Base-by-base conservation (phyloP, 2,797 vertebrate species). In the Sebastiscus albofasciatus region DNA sequence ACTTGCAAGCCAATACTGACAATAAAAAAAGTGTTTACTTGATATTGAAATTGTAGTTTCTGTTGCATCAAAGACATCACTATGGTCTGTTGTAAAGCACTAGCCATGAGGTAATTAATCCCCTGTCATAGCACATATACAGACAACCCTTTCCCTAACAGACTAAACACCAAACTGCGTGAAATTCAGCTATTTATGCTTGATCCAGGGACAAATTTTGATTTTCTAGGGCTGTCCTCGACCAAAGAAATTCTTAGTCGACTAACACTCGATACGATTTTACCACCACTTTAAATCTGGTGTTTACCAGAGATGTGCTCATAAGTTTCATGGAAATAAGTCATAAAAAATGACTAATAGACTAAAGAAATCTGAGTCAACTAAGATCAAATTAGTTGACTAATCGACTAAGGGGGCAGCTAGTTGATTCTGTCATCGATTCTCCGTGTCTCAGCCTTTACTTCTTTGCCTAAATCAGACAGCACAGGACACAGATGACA, bases 401-500 rank as follows among this genome's bases (percentile, higher is more conserved):
- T 49, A 18, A 20, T 49, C 46, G 18, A 49, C 46, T 49, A 49
- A 49, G 46, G 46, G 46, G 46, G 46, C 46, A 49, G 46, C 46
- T 20, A 20, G 16, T 49, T 49, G 46, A 49, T 49, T 49, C 46
- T 68, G 61, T 34, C 59, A 72, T 39, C 5, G 26, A 74, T 74
- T 77, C 24, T 68, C 72, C 11, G 1, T 67, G 49, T 46, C 70
- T 67, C 46, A 61, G 73, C 49, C 58, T 85, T 73, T 55, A 67
- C 36, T 29, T 73, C 26, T 66, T 83, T 6, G 31, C 79, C 85
- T 81, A 73, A 73, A 77, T 87, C 93, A 89, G 89, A 93, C 93
- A 94, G 93, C 88, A 98, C 96, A 96, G 95, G 95, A 98, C 92
- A 99, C 95, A 96, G 95, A 97, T 96, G 96, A 98, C 97, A 95